Conservation (phyloP, 2,113 vertebrate species). For the Poeciliopsis turrubarensis region DNA sequence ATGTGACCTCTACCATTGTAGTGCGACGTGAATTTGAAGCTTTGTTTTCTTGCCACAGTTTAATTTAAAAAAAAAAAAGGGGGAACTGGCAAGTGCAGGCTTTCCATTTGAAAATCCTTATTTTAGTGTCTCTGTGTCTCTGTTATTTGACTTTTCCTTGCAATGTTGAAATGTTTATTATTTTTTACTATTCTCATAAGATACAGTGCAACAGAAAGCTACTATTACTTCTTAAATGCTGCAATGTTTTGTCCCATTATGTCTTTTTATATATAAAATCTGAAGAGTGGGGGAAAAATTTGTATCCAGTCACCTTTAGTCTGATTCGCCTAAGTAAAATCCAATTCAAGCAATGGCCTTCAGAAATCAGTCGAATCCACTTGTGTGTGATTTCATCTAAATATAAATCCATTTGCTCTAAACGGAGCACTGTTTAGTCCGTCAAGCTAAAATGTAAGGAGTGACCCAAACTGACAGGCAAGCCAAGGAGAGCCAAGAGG, state of each 20-base stretch:
- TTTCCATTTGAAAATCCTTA: conserved; percentile 49
- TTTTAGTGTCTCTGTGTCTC: conserved; percentile 39
- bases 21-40: conserved; percentile 72
- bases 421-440: background rate
- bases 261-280: background rate
- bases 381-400: background rate
- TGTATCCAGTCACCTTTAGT: background rate
- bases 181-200: conserved; percentile 55
- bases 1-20: conserved; percentile 77
- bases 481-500: background rate
- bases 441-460: background rate
- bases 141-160: conserved; percentile 72
- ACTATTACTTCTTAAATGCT: background rate
- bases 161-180: conserved; percentile 74
- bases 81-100: conserved; percentile 20
- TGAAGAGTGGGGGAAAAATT: background rate
- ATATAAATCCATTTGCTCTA: background rate
- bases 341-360: background rate
- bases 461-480: background rate
- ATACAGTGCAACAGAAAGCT: conserved; percentile 13
- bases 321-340: background rate
- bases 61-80: conserved; percentile 37
- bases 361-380: background rate
- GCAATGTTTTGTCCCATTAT: background rate
- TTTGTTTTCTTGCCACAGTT: conserved; percentile 74